These are phyloP conservation scores for Nezara viridula DNA, from an alignment of 2,888 invertebrate genomes.

Conservation along the genomic window DNA sequence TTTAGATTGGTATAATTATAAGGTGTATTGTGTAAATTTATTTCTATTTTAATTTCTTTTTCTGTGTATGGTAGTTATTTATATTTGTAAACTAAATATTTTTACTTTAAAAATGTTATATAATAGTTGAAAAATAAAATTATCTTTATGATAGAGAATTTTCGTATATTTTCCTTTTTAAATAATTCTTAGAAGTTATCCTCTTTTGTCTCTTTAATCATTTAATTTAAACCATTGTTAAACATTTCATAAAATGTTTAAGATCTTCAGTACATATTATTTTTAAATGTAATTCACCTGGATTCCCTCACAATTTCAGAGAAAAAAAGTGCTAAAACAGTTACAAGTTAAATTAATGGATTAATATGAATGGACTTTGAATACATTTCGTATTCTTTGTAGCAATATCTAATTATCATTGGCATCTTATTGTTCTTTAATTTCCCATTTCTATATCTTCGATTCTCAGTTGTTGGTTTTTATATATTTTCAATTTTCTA, in stretches of 20 bases:
- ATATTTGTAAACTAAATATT: constrained; percentile 46
- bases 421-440: no score
- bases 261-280: background rate
- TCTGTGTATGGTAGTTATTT: constrained; percentile 17
- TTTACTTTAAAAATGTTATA: constrained; percentile 38
- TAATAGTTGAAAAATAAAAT: constrained; percentile 26
- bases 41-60: background rate
- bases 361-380: no score
- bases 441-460: no score
- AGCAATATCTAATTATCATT: no score
- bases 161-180: background rate
- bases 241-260: background rate
- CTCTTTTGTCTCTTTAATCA: background rate
- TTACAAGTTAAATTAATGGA: no score
- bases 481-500: no score
- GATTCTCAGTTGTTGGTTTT: no score
- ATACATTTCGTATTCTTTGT: no score
- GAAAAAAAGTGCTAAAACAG: no score
- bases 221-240: background rate
- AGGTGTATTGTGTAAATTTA: constrained; percentile 8
- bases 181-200: background rate
- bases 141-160: constrained; percentile 11
- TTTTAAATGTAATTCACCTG: background rate
- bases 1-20: constrained; percentile 21
- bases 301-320: background rate